Evolutionary conservation across 2,797 vertebrate genomes (phyloP).

Genomic region (Thaleichthys pacificus): DNA sequence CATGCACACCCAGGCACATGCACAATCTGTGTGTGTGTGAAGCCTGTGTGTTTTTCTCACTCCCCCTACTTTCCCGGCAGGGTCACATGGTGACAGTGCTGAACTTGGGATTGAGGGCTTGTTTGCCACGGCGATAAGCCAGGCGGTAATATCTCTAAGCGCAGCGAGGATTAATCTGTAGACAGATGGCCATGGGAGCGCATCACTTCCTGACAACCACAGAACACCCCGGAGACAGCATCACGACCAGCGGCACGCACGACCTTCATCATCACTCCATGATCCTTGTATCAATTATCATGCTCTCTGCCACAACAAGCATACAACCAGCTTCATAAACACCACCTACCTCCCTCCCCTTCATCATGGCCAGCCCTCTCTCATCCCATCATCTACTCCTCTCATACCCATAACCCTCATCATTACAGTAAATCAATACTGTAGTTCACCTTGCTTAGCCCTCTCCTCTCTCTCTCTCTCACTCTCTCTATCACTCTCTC

Average conservation of each 20-base stretch:
- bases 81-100: slow-evolving; percentile 72
- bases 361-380: neutral
- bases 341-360: neutral
- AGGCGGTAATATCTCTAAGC: slow-evolving; percentile 81
- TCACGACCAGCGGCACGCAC: slow-evolving; percentile 9
- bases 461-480: neutral
- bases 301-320: no score
- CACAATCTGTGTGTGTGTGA: slow-evolving; percentile 3
- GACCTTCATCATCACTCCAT: slow-evolving; percentile 17
- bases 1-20: neutral
- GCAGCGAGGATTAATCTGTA: slow-evolving; percentile 77
- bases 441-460: neutral
- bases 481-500: neutral
- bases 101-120: slow-evolving; percentile 77
- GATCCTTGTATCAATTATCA: slow-evolving; percentile 11
- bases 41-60: neutral
- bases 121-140: slow-evolving; percentile 80
- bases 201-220: slow-evolving; percentile 73
- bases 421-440: slow-evolving; percentile 7
- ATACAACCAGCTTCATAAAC: no score
- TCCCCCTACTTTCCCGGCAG: slow-evolving; percentile 46
- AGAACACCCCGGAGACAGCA: slow-evolving; percentile 15
- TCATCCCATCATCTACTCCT: neutral
- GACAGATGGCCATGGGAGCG: slow-evolving; percentile 77
- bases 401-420: slow-evolving; percentile 12